Base-by-base conservation (phyloP, 1,140 invertebrate genomes). In the Lepidotrigona ventralis region DNA sequence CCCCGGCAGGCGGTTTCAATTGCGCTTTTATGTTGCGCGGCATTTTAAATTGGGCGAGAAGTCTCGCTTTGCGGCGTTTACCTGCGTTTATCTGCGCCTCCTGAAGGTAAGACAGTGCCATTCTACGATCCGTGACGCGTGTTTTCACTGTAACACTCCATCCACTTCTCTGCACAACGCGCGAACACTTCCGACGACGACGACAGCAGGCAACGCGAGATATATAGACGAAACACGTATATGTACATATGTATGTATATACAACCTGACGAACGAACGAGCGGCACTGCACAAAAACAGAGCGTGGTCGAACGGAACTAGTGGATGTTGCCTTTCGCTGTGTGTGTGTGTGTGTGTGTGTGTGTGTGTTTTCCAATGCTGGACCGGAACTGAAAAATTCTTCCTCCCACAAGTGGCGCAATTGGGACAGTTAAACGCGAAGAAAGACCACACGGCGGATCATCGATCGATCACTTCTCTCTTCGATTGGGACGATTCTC, bases 71-170 rank as follows among this genome's bases (percentile, higher is more conserved):
- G n/a, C 39, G 39, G 39, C 39, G 39, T 46, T 91, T 33, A 94
- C 93, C 92, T 93, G 92, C 89, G 77, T 91, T 91, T 77, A 92
- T 88, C 69, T 93, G 92, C 46, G 90, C 86, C 83, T 93, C 91
- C n/a, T 92, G 90, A 26, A 92, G 87, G 85, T 91, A 92, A 84
- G 91, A 91, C 63, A 93, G 88, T 91, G 93, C 92, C 93, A 93
- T 93, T 89, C 90, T 93, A 90, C 86, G 88, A 90, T 89, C 86
- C 86, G 86, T 90, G 69, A 23, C 86, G 74, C 79, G 39, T 77
- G 83, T 79, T 89, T 77, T 90, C 91, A 91, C 92, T 90, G 82
- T 84, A 76, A 90, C 88, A 92, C 91, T 92, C 91, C 92, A 93
- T 92, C 84, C 90, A 93, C 86, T 85, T 71, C 53, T 58, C 4